Evolutionary conservation across 2,797 vertebrate genomes (phyloP).

Genomic region (Esox masquinongy): DNA sequence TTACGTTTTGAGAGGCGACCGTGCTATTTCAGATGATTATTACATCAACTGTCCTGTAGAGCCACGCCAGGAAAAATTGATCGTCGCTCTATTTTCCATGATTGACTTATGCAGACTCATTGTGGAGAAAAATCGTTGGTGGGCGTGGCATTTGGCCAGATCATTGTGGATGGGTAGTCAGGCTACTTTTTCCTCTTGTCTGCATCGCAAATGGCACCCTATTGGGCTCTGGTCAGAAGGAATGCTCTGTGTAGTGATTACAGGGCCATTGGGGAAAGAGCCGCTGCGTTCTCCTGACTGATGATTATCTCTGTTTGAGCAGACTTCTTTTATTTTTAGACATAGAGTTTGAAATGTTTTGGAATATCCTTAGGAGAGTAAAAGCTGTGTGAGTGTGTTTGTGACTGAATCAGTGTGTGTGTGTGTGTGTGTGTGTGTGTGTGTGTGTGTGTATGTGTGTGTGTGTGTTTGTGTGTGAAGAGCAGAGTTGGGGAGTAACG

Average conservation of each 20-base stretch:
- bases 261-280: neutral
- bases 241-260: neutral
- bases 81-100: slow-evolving; percentile 17
- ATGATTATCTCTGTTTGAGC: slow-evolving; percentile 24
- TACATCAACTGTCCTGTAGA: neutral
- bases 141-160: too few species aligned
- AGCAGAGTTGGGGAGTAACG: too few species aligned
- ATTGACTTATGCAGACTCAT: too few species aligned
- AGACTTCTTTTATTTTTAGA: slow-evolving; percentile 11
- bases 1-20: neutral
- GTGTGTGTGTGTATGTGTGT: neutral
- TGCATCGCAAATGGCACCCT: neutral
- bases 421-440: slow-evolving; percentile 1
- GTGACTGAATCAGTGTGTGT: neutral
- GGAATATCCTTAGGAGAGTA: neutral
- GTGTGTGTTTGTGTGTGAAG: slow-evolving; percentile 2
- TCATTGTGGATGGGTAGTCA: too few species aligned
- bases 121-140: too few species aligned
- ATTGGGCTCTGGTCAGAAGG: neutral
- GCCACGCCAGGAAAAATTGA: slow-evolving; percentile 17
- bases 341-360: slow-evolving; percentile 15
- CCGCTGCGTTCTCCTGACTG: slow-evolving; percentile 11
- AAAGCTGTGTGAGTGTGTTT: neutral
- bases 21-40: neutral
- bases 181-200: neutral